phyloP scores from a whole-genome alignment of 2,888 invertebrate species.

The Stomorhina lunata region DNA sequence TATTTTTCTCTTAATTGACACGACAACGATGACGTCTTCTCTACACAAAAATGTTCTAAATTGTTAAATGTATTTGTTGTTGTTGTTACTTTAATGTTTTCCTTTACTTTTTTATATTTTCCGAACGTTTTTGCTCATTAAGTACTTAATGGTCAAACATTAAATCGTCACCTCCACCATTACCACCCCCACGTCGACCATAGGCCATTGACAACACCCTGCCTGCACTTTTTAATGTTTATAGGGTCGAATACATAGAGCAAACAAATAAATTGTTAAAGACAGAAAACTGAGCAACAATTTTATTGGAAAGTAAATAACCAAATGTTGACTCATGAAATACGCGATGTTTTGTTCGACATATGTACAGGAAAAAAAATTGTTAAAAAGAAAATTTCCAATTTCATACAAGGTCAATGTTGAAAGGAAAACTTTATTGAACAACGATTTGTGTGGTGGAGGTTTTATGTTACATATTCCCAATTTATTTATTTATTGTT shows the following conservation, averaged over 20 bases:
- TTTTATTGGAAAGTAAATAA: neutral
- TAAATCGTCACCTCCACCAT: neutral
- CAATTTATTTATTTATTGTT: neutral
- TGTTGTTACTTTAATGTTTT: constrained; percentile 38
- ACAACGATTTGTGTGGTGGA: neutral
- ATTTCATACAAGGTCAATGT: constrained; percentile 15
- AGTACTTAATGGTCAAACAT: constrained; percentile 36
- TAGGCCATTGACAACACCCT: neutral
- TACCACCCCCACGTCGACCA: neutral
- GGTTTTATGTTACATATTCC: neutral
- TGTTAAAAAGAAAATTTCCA: neutral
- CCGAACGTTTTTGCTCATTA: constrained; percentile 14
- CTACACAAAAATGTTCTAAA: neutral
- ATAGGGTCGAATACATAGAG: neutral
- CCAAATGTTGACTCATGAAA: constrained; percentile 21
- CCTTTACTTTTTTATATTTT: neutral
- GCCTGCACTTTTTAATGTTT: neutral
- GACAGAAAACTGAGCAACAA: constrained; percentile 10
- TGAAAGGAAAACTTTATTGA: neutral
- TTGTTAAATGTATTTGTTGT: constrained; percentile 25
- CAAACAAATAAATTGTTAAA: neutral
- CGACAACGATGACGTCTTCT: constrained; percentile 52
- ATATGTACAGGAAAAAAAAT: neutral
- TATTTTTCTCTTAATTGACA: constrained; percentile 50
- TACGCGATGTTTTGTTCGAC: neutral